Evolutionary conservation across 30 jellyfish, hydroid and myxozoan species (phyloP).

Genomic region (Turritopsis dohrnii): DNA sequence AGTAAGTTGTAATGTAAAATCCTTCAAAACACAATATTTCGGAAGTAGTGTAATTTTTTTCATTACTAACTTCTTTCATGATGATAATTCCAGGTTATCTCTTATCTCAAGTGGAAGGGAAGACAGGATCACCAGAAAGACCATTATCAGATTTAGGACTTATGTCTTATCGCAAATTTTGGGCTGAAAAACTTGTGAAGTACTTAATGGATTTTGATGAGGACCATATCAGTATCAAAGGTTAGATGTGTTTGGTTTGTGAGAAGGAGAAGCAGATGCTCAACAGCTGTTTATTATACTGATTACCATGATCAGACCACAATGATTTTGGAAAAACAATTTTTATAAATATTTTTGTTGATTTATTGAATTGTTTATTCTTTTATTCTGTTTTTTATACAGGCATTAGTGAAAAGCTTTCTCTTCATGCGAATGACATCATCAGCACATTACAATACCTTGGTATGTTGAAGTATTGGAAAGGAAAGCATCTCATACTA

Average conservation of each 20-base stretch:
- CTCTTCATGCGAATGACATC: slow-evolving; percentile 73
- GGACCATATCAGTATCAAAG: slow-evolving; percentile 71
- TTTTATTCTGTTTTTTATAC: background rate
- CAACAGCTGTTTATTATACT: background rate
- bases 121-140: slow-evolving; percentile 92
- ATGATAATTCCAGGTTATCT: slow-evolving; percentile 50
- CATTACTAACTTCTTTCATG: background rate
- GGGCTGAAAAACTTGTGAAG: slow-evolving; percentile 65
- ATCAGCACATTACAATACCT: slow-evolving; percentile 79
- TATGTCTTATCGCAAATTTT: slow-evolving; percentile 68
- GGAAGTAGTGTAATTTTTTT: background rate
- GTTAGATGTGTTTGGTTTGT: slow-evolving; percentile 17
- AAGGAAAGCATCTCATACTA: slow-evolving; percentile 70
- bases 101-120: slow-evolving; percentile 76
- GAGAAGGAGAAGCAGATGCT: background rate
- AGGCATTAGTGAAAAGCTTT: slow-evolving; percentile 80
- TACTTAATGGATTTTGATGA: slow-evolving; percentile 46
- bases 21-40: too few relatives aligned
- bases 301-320: too few relatives aligned
- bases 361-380: background rate
- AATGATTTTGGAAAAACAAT: too few relatives aligned
- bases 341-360: too few relatives aligned
- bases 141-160: slow-evolving; percentile 91
- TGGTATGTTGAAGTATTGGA: slow-evolving; percentile 92
- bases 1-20: slow-evolving; percentile 71